Evolutionary conservation across 2,888 invertebrate species (phyloP).

Genomic region (Phyllotreta cruciferae): DNA sequence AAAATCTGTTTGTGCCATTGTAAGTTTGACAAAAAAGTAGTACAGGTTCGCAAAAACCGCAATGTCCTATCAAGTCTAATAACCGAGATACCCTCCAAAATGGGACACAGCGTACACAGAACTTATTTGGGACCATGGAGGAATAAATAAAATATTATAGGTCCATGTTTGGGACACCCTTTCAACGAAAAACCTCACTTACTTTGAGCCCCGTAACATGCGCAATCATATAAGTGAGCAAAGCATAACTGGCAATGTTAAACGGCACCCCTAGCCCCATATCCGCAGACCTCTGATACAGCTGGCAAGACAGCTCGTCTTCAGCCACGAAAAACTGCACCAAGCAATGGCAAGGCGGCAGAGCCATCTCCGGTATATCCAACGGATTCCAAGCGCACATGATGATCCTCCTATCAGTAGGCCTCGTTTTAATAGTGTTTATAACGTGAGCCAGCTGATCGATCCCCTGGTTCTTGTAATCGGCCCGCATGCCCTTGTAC

Average conservation of each 20-base stretch:
- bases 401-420: conserved; percentile 87
- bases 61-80: too few relatives aligned
- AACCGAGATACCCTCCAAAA: too few relatives aligned
- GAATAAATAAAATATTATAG: too few relatives aligned
- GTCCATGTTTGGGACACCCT: too few relatives aligned
- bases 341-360: conserved; percentile 96
- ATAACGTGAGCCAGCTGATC: conserved; percentile 89
- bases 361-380: conserved; percentile 88
- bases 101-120: too few relatives aligned
- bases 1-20: too few relatives aligned
- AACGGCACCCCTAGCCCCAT: conserved; percentile 99
- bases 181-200: too few relatives aligned
- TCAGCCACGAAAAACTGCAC: conserved; percentile 91
- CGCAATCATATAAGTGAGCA: conserved; percentile 95
- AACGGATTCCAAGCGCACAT: conserved; percentile 95
- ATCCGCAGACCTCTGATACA: conserved; percentile 97
- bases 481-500: conserved; percentile 80
- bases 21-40: too few relatives aligned
- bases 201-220: conserved; percentile 89
- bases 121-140: too few relatives aligned
- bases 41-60: too few relatives aligned
- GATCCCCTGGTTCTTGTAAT: conserved; percentile 78
- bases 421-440: conserved; percentile 78
- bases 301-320: conserved; percentile 85
- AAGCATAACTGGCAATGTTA: conserved; percentile 95